These are phyloP conservation scores for Psettodes erumei DNA, from an alignment of 2,113 vertebrate genomes.

Conservation along the genomic window DNA sequence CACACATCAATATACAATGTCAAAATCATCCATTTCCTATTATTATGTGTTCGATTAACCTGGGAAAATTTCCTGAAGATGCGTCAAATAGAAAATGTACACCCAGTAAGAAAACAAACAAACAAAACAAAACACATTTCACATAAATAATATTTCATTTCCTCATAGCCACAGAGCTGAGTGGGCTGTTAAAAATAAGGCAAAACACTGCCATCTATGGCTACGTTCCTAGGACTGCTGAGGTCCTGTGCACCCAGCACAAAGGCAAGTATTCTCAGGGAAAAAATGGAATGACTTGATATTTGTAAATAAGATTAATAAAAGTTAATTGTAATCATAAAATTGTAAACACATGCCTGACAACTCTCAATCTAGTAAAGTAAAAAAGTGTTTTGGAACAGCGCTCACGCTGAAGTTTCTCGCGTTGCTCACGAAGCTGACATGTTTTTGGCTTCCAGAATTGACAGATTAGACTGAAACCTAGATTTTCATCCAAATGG, in stretches of 20 bases:
- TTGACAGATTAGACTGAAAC: slow-evolving; percentile 82
- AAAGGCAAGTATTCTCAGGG: slow-evolving; percentile 62
- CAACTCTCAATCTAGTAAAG: slow-evolving; percentile 54
- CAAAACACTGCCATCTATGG: slow-evolving; percentile 95
- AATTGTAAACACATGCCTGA: slow-evolving; percentile 63
- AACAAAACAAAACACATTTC: slow-evolving; percentile 27
- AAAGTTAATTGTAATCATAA: slow-evolving; percentile 75
- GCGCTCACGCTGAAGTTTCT: slow-evolving; percentile 73
- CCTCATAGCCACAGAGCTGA: slow-evolving; percentile 57
- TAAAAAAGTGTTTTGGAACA: slow-evolving; percentile 68
- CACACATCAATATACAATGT: not conserved
- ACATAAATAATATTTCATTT: slow-evolving; percentile 41
- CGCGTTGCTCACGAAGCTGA: slow-evolving; percentile 70
- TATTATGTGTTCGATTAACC: slow-evolving; percentile 3
- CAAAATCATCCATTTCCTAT: not conserved
- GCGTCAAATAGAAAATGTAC: slow-evolving; percentile 18
- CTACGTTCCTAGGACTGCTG: slow-evolving; percentile 80
- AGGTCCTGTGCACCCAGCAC: slow-evolving; percentile 71
- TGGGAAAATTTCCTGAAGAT: slow-evolving; percentile 9
- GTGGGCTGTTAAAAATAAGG: slow-evolving; percentile 79
- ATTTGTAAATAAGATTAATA: slow-evolving; percentile 76
- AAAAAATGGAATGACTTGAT: slow-evolving; percentile 51
- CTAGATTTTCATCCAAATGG: slow-evolving; percentile 87
- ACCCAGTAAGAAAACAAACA: no score
- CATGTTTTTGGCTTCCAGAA: slow-evolving; percentile 81